These are phyloP conservation scores for Hyles lineata DNA, from an alignment of 2,888 invertebrate species.

Conservation along the genomic window DNA sequence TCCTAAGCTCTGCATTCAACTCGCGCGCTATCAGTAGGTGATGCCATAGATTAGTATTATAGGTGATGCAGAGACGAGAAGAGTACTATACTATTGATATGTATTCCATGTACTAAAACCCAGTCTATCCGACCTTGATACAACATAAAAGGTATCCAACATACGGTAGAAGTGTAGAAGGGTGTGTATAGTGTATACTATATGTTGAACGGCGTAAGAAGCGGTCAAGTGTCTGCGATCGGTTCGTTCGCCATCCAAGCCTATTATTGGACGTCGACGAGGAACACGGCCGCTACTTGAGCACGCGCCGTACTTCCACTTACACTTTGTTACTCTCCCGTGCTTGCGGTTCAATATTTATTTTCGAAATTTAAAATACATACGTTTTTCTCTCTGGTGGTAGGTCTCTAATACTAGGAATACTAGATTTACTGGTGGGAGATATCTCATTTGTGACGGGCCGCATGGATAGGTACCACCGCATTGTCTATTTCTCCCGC, in stretches of 20 bases:
- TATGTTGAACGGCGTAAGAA: conserved; percentile 6
- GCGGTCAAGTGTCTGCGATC: conserved; percentile 24
- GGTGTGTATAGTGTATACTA: not conserved
- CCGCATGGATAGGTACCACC: no score
- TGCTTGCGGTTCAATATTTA: not conserved
- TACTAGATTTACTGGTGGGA: no score
- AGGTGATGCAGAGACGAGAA: no score
- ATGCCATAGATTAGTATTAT: no score
- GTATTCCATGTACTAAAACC: no score
- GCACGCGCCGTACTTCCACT: conserved; percentile 25
- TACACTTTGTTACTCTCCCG: not conserved
- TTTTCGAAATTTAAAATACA: not conserved
- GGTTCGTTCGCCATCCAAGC: conserved; percentile 16
- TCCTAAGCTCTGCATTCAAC: no score
- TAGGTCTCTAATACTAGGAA: no score
- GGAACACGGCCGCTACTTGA: conserved; percentile 32
- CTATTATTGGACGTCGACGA: conserved; percentile 35
- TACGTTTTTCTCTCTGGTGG: no score
- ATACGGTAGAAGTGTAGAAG: not conserved
- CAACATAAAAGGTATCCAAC: not conserved
- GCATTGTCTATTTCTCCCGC: no score
- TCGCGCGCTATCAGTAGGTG: no score
- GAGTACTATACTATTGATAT: no score
- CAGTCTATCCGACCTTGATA: not conserved
- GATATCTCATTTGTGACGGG: no score